A percentile compares a stretch with the other conserved stretches of the same genome.
These are phyloP conservation scores for Platycercus adscitus DNA, from an alignment of 2,113 vertebrate genomes.

Conservation along the genomic window DNA sequence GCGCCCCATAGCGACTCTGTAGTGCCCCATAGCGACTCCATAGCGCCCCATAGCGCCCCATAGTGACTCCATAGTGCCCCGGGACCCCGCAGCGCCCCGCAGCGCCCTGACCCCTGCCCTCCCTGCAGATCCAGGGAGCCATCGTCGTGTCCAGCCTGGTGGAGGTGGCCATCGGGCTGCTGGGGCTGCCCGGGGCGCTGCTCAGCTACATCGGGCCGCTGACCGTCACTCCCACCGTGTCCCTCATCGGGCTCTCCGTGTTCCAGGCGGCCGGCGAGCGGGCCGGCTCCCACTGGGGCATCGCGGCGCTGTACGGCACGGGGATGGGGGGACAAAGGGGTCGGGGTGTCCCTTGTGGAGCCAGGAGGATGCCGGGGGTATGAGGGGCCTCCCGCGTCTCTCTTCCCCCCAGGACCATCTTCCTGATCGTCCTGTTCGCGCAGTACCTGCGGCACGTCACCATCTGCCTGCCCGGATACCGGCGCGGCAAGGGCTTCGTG, in stretches of 20 bases:
- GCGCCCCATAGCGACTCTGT: too few species aligned
- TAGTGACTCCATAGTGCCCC: too few species aligned
- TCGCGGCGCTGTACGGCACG: slow-evolving; percentile 82
- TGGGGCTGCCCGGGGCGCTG: slow-evolving; percentile 90
- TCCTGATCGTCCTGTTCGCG: slow-evolving; percentile 91
- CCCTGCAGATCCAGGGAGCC: slow-evolving; percentile 88
- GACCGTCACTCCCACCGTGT: slow-evolving; percentile 94
- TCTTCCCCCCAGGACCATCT: slow-evolving; percentile 80
- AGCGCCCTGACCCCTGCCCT: neutral
- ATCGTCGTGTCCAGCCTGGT: slow-evolving; percentile 91
- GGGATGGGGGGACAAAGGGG: neutral
- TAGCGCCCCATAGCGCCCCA: too few species aligned
- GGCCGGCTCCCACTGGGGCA: slow-evolving; percentile 95
- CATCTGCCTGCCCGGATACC: slow-evolving; percentile 83
- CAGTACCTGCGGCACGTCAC: slow-evolving; percentile 89
- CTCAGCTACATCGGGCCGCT: slow-evolving; percentile 93
- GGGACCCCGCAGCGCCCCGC: fast-evolving
- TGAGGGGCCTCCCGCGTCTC: neutral
- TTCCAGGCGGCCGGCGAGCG: slow-evolving; percentile 91
- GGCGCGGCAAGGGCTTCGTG: slow-evolving; percentile 80
- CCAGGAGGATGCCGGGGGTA: neutral
- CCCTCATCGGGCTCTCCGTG: slow-evolving; percentile 94
- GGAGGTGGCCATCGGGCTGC: slow-evolving; percentile 87
- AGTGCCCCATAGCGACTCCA: too few species aligned
- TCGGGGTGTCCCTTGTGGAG: fast-evolving